phyloP scores from a whole-genome alignment of 2,888 invertebrate species.

The Andrena bucephala region DNA sequence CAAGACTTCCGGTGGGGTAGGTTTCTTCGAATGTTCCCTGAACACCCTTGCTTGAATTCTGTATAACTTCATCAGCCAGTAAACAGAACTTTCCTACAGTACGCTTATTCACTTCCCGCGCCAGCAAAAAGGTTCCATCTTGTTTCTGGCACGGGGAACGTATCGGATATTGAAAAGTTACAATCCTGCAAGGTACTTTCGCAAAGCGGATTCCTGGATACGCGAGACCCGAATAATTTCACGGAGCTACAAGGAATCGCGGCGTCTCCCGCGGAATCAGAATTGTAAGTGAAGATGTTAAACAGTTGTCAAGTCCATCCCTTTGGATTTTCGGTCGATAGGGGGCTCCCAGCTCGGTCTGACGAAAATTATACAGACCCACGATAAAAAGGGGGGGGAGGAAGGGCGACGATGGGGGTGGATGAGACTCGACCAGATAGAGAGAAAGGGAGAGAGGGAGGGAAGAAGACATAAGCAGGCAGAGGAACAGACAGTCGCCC shows the following conservation, averaged over 20 bases:
- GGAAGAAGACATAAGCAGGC: slow-evolving; percentile 59
- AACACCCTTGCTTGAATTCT: not conserved
- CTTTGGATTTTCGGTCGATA: slow-evolving; percentile 70
- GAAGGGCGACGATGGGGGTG: no score
- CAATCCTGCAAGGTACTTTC: slow-evolving; percentile 19
- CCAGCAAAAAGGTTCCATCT: not conserved
- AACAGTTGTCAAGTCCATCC: slow-evolving; percentile 81
- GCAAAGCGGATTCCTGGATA: slow-evolving; percentile 51
- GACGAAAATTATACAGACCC: slow-evolving; percentile 58
- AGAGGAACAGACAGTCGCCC: slow-evolving; percentile 74
- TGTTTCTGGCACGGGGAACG: not conserved
- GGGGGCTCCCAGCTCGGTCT: slow-evolving; percentile 67
- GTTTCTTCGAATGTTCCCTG: no score
- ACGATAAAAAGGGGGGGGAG: slow-evolving; percentile 23
- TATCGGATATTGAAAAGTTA: slow-evolving; percentile 55
- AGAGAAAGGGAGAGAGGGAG: slow-evolving; percentile 16
- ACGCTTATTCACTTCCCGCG: slow-evolving; percentile 13
- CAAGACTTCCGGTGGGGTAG: no score
- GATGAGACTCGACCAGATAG: slow-evolving; percentile 8
- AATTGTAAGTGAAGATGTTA: slow-evolving; percentile 77
- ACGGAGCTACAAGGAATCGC: slow-evolving; percentile 39
- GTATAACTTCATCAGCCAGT: not conserved
- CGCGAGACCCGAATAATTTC: slow-evolving; percentile 48
- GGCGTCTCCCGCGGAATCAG: slow-evolving; percentile 61
- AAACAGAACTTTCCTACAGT: slow-evolving; percentile 5